Conservation (phyloP, 2,888 invertebrate species). For the Melanophora roralis region DNA sequence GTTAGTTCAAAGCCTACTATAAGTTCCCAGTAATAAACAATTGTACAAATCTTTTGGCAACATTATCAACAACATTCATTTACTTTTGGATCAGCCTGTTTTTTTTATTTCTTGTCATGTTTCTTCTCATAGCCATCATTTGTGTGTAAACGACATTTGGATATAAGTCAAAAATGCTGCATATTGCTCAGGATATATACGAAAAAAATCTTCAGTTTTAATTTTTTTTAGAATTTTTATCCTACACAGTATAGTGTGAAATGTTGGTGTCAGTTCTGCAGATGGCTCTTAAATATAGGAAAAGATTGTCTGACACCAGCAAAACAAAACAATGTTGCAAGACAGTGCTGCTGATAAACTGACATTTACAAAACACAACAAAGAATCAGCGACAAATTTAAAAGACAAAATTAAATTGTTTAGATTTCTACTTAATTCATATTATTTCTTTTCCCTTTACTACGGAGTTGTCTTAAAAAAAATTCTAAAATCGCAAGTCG, state of each 20-base stretch:
- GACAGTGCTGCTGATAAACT: neutral
- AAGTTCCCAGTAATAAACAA: no score
- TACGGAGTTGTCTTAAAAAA: neutral
- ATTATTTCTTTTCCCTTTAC: neutral
- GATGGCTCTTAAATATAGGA: slow-evolving; percentile 59
- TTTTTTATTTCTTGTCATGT: neutral
- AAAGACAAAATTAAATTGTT: slow-evolving; percentile 10
- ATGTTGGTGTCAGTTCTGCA: slow-evolving; percentile 55
- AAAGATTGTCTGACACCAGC: neutral
- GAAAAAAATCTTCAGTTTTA: slow-evolving; percentile 10
- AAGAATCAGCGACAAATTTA: neutral
- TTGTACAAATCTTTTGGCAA: no score
- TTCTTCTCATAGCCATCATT: neutral
- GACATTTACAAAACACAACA: neutral
- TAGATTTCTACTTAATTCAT: neutral
- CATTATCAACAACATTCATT: no score
- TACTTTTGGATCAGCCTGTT: neutral
- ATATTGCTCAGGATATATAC: slow-evolving; percentile 60
- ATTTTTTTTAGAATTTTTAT: neutral
- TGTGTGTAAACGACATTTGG: slow-evolving; percentile 38
- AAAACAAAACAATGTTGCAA: neutral
- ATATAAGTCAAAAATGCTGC: slow-evolving; percentile 43
- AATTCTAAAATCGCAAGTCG: neutral
- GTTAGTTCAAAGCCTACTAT: no score
- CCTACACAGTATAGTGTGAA: slow-evolving; percentile 34